Percentiles rank a stretch among this genome's conserved stretches.
Conservation (phyloP, 2,113 vertebrate species). For the Engystomops pustulosus region DNA sequence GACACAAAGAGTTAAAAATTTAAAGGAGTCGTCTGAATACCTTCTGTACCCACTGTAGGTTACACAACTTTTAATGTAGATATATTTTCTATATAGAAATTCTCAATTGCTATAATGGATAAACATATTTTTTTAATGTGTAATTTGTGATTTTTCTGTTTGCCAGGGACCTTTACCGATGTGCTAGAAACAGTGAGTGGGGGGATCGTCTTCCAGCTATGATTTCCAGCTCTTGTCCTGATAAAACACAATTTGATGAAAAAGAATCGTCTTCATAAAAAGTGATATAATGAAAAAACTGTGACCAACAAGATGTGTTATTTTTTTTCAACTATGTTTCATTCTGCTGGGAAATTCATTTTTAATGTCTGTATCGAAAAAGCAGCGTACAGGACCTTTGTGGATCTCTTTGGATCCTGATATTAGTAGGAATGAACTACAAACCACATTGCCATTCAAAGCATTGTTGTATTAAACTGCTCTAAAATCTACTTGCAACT, state of each 20-base stretch:
- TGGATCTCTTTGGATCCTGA: background rate
- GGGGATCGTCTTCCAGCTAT: conserved; percentile 80
- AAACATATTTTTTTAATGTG: background rate
- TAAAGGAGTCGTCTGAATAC: no score
- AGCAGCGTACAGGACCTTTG: background rate
- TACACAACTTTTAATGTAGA: background rate
- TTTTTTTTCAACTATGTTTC: no score
- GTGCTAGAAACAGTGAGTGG: conserved; percentile 81
- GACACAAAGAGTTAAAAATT: no score
- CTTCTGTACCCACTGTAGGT: no score
- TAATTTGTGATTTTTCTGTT: background rate
- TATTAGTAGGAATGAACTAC: background rate
- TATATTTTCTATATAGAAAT: background rate
- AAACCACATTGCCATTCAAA: background rate
- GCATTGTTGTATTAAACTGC: background rate
- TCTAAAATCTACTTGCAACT: background rate
- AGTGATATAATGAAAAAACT: background rate
- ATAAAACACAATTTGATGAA: conserved; percentile 1
- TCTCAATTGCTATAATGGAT: background rate
- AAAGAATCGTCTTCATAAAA: background rate
- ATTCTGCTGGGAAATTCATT: no score
- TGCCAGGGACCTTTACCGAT: conserved; percentile 84
- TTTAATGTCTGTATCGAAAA: no score
- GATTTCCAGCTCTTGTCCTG: background rate
- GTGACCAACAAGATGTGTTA: background rate